Base-by-base conservation (phyloP, 2,888 invertebrate species). In the Athripsodes cinereus region DNA sequence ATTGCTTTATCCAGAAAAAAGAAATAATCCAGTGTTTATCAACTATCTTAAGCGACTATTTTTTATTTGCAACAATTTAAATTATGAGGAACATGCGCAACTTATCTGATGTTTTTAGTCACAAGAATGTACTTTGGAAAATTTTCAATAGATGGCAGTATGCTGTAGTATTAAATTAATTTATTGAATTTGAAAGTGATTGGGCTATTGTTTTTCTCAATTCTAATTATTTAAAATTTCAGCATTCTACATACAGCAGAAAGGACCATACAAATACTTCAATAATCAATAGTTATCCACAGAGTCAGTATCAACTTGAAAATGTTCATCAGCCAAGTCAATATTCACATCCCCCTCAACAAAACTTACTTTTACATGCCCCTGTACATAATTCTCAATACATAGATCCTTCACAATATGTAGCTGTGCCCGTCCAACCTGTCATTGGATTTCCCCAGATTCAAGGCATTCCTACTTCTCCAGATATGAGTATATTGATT, bases 321-420 rank as follows among this genome's bases (percentile, higher is more conserved):
- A 40, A 13, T 40, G 5, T 16, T 2, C 40, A 40, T n/a, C 2
- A 3, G 13, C 16, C 40, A 8, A 40, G 16, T 16, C 40, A 3
- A 40, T 49, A 60, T 6, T n/a, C n/a, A n/a, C n/a, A n/a, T n/a
- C 58, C n/a, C 49, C 65, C 53, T 64, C 64, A 22, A 31, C 52
- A 19, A 10, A 50, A 22, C 26, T 18, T 55, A 49, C 21, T 55
- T 2, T 22, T 34, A 53, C 60, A 8, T 31, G 62, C 35, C 16
- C 61, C 49, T 5, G 13, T 55, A 13, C 56, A 52, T 26, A 16
- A 2, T 8, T n/a, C 44, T 18, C 26, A 51, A n/a, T 77, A 71
- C 65, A 59, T 76, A 19, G 73, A 76, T 52, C 73, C 75, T 1
- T 65, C 70, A 2, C 71, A 74, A 2, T 76, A 72, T 63, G 68